A percentile compares a stretch with the other conserved stretches of the same genome.
phyloP scores from a whole-genome alignment of 2,113 vertebrate genomes.

The Neogobius melanostomus region DNA sequence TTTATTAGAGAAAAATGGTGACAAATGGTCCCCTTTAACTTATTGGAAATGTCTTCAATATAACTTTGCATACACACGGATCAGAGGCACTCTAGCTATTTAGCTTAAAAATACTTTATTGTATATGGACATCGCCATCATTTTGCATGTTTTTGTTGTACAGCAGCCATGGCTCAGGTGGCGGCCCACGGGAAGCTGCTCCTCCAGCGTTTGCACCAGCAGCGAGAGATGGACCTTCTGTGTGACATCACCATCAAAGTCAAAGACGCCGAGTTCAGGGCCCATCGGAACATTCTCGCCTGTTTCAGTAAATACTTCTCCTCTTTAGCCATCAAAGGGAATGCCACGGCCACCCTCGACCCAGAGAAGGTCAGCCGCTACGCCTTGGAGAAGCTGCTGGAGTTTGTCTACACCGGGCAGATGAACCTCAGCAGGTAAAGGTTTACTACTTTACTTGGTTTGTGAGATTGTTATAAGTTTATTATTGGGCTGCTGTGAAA shows the following conservation, averaged over 20 bases:
- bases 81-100: too few relatives aligned
- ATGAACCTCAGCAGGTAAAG: slow-evolving; percentile 90
- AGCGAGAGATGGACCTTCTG: slow-evolving; percentile 72
- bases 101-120: too few relatives aligned
- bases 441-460: neutral
- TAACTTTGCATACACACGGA: too few relatives aligned
- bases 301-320: slow-evolving; percentile 95
- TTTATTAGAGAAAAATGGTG: too few relatives aligned
- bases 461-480: too few relatives aligned
- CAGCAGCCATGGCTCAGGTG: slow-evolving; percentile 50
- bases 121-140: too few relatives aligned
- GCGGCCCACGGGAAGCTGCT: slow-evolving; percentile 61
- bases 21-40: too few relatives aligned
- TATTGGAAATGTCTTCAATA: too few relatives aligned
- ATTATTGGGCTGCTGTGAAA: too few relatives aligned
- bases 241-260: slow-evolving; percentile 71
- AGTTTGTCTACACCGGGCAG: slow-evolving; percentile 92
- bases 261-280: slow-evolving; percentile 70
- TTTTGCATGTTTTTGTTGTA: neutral
- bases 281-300: slow-evolving; percentile 90
- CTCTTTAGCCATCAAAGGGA: slow-evolving; percentile 78
- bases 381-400: slow-evolving; percentile 91
- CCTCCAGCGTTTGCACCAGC: slow-evolving; percentile 65
- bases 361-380: slow-evolving; percentile 87
- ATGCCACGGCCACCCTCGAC: slow-evolving; percentile 82